Conservation (phyloP, 2,113 vertebrate species). For the Sorex araneus region DNA sequence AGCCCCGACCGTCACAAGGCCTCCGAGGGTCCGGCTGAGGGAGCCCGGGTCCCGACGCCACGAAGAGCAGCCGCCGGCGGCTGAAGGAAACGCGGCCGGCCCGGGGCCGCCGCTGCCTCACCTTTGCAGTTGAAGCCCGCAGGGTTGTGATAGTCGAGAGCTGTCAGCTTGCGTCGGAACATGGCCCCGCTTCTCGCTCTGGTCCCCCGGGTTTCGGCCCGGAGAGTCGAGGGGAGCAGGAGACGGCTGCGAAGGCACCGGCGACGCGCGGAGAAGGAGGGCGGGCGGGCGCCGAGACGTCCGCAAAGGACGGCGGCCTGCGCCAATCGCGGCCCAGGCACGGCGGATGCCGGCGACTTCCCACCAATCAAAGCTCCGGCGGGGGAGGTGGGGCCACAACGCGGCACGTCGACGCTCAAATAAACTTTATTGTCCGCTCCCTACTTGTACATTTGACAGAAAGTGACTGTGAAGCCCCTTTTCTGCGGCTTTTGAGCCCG, state of each 20-base stretch:
- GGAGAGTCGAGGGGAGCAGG: neutral
- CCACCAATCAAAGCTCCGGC: slow-evolving; percentile 53
- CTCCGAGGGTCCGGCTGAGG: neutral
- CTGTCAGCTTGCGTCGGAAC: slow-evolving; percentile 96
- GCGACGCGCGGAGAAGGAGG: neutral
- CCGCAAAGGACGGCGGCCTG: accelerated
- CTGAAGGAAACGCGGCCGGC: neutral
- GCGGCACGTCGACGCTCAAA: slow-evolving; percentile 67
- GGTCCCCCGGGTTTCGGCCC: slow-evolving; percentile 34
- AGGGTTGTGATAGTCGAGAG: slow-evolving; percentile 96
- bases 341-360: no score
- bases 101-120: slow-evolving; percentile 79
- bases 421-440: slow-evolving; percentile 72
- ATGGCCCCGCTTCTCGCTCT: slow-evolving; percentile 84
- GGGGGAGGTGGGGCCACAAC: slow-evolving; percentile 36
- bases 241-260: neutral
- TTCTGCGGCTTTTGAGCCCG: neutral
- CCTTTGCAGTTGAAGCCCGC: slow-evolving; percentile 94
- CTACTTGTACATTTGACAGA: slow-evolving; percentile 32
- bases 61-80: no score
- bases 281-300: neutral
- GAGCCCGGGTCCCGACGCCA: neutral
- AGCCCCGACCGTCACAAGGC: neutral
- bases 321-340: slow-evolving; percentile 57
- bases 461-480: neutral